phyloP scores from a whole-genome alignment of 2,888 invertebrate species.

The Resseliella maxima region DNA sequence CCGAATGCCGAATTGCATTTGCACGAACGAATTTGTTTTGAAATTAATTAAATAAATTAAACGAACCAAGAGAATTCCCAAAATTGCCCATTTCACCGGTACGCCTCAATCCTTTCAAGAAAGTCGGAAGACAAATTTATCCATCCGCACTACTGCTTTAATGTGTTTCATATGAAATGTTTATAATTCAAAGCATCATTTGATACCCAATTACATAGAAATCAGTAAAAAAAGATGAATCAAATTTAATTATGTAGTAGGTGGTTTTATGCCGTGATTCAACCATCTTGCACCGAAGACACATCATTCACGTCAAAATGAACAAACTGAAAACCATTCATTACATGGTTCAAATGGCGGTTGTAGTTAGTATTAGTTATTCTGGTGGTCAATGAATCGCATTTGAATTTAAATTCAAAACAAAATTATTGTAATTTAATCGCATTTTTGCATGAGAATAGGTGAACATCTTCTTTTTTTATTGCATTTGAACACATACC shows the following conservation, averaged over 20 bases:
- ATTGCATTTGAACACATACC: neutral
- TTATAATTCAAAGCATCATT: neutral
- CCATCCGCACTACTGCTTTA: neutral
- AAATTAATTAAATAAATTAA: neutral
- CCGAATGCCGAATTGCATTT: too few relatives aligned
- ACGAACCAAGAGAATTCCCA: neutral
- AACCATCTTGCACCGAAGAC: neutral
- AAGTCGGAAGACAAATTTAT: neutral
- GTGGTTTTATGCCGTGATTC: neutral
- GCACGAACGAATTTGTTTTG: neutral
- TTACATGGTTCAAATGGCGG: neutral
- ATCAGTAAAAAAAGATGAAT: neutral
- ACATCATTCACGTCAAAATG: neutral
- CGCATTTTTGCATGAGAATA: slow-evolving; percentile 11
- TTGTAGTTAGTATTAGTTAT: neutral
- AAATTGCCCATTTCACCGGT: neutral
- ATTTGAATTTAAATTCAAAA: neutral
- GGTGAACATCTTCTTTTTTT: neutral
- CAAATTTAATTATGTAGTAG: slow-evolving; percentile 14
- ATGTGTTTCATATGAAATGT: neutral
- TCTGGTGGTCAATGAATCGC: slow-evolving; percentile 25
- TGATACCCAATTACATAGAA: slow-evolving; percentile 14
- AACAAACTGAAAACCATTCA: neutral
- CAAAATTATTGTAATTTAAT: slow-evolving; percentile 31
- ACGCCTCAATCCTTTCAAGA: neutral